Percentiles rank a stretch among this genome's conserved stretches.
Conservation (phyloP, 2,888 invertebrate species). For the Phytoseiulus persimilis region DNA sequence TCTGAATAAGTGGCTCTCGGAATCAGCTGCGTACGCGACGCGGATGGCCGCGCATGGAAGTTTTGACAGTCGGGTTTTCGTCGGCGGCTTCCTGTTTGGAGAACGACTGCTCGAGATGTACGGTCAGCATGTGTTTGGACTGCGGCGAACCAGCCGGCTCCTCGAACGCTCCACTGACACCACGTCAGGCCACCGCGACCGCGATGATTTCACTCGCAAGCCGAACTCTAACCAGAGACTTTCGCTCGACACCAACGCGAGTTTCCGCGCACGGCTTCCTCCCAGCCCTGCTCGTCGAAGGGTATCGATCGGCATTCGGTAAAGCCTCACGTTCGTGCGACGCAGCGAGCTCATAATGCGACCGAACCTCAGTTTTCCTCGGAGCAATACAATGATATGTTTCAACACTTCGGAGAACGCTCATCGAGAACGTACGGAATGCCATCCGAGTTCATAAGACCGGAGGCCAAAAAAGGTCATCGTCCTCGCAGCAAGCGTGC, state of each 20-base stretch:
- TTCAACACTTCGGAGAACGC: not conserved
- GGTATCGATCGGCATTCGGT: not conserved
- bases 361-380: too few relatives aligned
- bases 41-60: too few relatives aligned
- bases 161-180: not conserved
- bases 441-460: not conserved
- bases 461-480: not conserved
- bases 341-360: too few relatives aligned
- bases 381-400: too few relatives aligned
- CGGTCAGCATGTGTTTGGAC: not conserved
- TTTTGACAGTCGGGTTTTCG: too few relatives aligned
- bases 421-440: not conserved
- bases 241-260: not conserved
- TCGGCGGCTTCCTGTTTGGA: not conserved
- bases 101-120: not conserved
- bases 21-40: too few relatives aligned
- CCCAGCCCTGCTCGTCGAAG: not conserved
- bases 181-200: not conserved
- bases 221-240: not conserved
- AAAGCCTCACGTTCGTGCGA: too few relatives aligned
- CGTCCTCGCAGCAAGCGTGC: not conserved
- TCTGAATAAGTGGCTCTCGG: too few relatives aligned
- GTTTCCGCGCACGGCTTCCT: not conserved
- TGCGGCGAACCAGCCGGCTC: too few relatives aligned
- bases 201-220: not conserved